Conservation (phyloP, 2,797 vertebrate species). For the Malacoraja senta region DNA sequence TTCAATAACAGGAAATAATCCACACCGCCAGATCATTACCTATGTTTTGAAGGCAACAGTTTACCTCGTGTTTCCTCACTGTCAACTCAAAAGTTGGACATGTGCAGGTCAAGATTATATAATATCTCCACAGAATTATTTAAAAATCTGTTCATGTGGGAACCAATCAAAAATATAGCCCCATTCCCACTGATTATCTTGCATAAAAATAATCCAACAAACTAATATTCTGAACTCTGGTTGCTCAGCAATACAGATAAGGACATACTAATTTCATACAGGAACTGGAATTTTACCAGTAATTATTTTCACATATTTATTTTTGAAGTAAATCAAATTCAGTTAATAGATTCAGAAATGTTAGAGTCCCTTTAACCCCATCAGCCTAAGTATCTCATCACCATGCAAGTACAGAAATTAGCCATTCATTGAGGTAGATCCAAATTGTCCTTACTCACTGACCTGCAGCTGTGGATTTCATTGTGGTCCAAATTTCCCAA, state of each 20-base stretch:
- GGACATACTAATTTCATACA: neutral
- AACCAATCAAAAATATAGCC: neutral
- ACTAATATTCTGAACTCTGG: neutral
- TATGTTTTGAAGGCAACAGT: neutral
- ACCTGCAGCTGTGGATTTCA: slow-evolving; percentile 65
- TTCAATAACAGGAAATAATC: neutral
- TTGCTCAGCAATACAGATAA: neutral
- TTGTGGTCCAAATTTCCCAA: slow-evolving; percentile 68
- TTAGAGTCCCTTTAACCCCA: neutral
- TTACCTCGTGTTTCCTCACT: neutral
- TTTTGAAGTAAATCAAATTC: neutral
- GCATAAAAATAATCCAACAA: neutral
- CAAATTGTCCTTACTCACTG: neutral
- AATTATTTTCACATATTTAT: neutral
- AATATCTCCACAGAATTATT: neutral
- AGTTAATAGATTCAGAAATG: neutral
- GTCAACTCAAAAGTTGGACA: neutral
- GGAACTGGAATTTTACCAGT: neutral
- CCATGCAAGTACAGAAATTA: neutral
- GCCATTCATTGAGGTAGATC: neutral
- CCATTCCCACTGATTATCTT: neutral
- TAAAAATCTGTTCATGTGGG: neutral
- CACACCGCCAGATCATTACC: neutral
- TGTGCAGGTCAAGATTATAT: neutral
- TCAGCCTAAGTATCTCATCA: neutral